Conservation (phyloP, 1,140 invertebrate genomes). For the Popillia japonica region DNA sequence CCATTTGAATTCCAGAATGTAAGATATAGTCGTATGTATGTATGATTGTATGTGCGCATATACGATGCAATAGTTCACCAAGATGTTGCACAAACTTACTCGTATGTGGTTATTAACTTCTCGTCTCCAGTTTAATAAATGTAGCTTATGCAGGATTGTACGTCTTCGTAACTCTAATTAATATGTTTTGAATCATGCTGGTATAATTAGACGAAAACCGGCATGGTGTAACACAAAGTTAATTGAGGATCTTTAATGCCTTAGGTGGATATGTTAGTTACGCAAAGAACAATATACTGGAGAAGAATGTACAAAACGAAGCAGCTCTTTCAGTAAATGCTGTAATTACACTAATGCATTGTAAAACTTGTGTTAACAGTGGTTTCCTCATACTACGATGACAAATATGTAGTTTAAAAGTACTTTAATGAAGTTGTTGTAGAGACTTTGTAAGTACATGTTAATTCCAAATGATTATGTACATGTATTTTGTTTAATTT, state of each 20-base stretch:
- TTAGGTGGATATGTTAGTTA: neutral
- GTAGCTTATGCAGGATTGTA: neutral
- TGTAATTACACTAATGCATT: slow-evolving; percentile 11
- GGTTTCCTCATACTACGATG: neutral
- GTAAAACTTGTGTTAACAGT: neutral
- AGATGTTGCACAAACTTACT: neutral
- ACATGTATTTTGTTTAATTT: too few relatives aligned
- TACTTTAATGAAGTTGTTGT: too few relatives aligned
- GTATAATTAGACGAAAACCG: neutral
- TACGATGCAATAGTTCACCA: too few relatives aligned
- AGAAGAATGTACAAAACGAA: neutral
- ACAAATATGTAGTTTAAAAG: too few relatives aligned
- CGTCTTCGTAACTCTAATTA: neutral
- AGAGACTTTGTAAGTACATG: too few relatives aligned
- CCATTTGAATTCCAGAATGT: too few relatives aligned
- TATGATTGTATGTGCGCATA: too few relatives aligned
- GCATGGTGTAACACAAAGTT: neutral
- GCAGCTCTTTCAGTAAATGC: neutral
- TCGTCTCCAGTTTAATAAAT: neutral
- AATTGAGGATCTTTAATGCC: neutral
- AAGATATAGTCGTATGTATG: too few relatives aligned
- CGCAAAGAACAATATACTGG: neutral
- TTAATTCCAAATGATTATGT: too few relatives aligned
- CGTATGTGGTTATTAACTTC: neutral
- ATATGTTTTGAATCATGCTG: slow-evolving; percentile 5